Evolutionary conservation across 2,113 vertebrate species (phyloP), one percentile per base, ranked within the genome.

Genomic region (Vicugna pacos): DNA sequence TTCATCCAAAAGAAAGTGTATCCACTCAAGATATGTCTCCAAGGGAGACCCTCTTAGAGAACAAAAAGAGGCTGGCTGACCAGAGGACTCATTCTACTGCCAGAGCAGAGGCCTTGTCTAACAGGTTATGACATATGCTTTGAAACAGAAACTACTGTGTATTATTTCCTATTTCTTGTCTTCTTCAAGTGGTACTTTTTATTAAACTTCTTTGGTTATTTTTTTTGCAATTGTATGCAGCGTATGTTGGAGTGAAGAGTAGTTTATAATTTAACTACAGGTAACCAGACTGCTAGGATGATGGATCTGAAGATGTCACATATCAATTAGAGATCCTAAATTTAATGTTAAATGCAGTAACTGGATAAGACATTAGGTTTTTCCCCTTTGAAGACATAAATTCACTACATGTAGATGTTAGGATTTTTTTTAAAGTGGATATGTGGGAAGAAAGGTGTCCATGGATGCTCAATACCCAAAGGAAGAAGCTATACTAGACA

Each of bases 231-330:
- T 28, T 67, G 24, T 50, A 70, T 76, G 50, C 15, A 50, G 9
- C 32, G 10, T 80, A 70, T 72, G 42, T 69, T 84, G 60, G 46
- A 48, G 28, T 50, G 24, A 69, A 60, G 62, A 4, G 52, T 50
- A 91, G 62, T 91, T 62, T 85, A 76, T 60, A 91, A 85, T 52
- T 84, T 69, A 84, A 76, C 17, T 67, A 58, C 60, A 94, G 30
- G 5, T 65, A 35, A 65, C 5, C 6, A 94, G 38, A 82, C 15
- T 73, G 46, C 28, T 46, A 54, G 22, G 46, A 77, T 77, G 70
- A 84, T 76, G 38, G 50, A 60, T 94, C 38, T 76, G 38, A 76
- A 90, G 32, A 77, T 60, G 70, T 42, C 32, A 24, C 26, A 32
- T 85, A 77, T 42, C 19, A 69, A 70, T 14, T 84, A 85, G 38